These are phyloP conservation scores for Tetranychus piercei DNA, from an alignment of 2,888 invertebrate genomes.

Conservation along the genomic window DNA sequence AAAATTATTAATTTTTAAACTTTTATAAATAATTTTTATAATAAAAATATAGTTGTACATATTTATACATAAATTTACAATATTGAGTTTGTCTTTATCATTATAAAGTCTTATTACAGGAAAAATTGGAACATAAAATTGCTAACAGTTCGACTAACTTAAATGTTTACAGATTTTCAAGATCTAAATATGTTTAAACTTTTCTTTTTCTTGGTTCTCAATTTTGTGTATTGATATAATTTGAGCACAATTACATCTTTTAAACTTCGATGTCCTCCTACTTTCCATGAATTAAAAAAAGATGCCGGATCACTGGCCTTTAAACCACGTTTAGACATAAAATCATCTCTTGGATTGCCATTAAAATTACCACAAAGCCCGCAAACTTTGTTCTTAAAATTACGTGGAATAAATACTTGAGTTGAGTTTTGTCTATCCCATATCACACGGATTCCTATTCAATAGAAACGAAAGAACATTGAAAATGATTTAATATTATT, in stretches of 20 bases:
- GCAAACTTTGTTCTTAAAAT: constrained; percentile 55
- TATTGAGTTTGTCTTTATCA: no score
- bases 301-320: constrained; percentile 46
- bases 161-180: no score
- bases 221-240: neutral
- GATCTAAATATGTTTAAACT: neutral
- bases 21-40: no score
- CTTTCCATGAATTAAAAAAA: constrained; percentile 77
- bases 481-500: neutral
- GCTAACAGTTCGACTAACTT: no score
- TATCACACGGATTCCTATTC: constrained; percentile 52
- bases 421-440: constrained; percentile 88
- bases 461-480: neutral
- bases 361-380: constrained; percentile 92
- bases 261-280: constrained; percentile 30
- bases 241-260: neutral
- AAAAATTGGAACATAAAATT: no score
- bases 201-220: neutral
- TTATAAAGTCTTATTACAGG: no score
- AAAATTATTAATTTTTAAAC: no score
- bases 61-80: no score
- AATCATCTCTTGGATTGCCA: constrained; percentile 63
- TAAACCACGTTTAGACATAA: constrained; percentile 35
- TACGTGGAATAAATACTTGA: constrained; percentile 56
- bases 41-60: no score